phyloP scores from a whole-genome alignment of 2,797 vertebrate species.

The Channallabes apus region DNA sequence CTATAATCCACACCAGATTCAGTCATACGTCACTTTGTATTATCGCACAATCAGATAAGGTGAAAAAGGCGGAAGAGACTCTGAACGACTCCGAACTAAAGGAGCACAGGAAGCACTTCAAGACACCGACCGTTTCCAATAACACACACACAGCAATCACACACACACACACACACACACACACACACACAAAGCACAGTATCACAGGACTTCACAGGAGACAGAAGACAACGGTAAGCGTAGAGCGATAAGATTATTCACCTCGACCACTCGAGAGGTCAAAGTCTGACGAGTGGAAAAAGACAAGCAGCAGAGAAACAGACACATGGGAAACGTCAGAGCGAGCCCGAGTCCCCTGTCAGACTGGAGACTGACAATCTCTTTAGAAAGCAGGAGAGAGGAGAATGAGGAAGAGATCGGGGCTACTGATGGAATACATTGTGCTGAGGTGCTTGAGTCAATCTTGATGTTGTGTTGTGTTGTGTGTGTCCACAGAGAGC shows the following conservation, averaged over 20 bases:
- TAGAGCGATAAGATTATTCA: constrained; percentile 34
- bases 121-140: constrained; percentile 20
- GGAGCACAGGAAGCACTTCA: constrained; percentile 33
- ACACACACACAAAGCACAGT: not conserved
- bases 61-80: constrained; percentile 46
- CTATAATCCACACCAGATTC: constrained; percentile 52
- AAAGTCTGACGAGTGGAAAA: constrained; percentile 32
- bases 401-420: constrained; percentile 13
- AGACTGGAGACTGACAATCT: constrained; percentile 39
- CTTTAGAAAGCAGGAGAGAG: constrained; percentile 16
- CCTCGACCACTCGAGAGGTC: constrained; percentile 39
- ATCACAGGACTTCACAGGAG: not conserved
- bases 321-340: constrained; percentile 42
- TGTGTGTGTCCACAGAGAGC: constrained; percentile 52
- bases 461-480: constrained; percentile 49
- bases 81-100: not conserved
- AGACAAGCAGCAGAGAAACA: constrained; percentile 32
- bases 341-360: constrained; percentile 12
- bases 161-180: not conserved
- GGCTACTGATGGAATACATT: not conserved
- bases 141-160: constrained; percentile 13
- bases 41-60: constrained; percentile 53
- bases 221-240: constrained; percentile 59
- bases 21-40: constrained; percentile 44
- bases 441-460: not conserved